phyloP scores from a whole-genome alignment of 2,888 invertebrate species.

The Parnassius glacialis region DNA sequence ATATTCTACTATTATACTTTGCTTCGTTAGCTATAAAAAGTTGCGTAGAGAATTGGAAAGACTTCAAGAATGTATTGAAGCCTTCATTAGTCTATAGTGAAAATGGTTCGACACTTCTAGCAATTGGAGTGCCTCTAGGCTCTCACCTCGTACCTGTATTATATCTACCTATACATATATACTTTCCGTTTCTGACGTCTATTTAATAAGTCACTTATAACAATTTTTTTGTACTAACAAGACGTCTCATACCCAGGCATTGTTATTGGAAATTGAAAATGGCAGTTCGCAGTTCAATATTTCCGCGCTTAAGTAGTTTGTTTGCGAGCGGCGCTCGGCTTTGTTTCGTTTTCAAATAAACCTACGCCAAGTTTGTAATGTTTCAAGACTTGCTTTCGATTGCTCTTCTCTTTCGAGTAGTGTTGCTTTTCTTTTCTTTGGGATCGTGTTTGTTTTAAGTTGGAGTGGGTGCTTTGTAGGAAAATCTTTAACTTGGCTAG shows the following conservation, averaged over 20 bases:
- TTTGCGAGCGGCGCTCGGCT: constrained; percentile 41
- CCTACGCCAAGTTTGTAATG: constrained; percentile 38
- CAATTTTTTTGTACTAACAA: constrained; percentile 35
- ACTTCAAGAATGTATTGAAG: constrained; percentile 43
- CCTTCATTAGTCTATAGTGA: constrained; percentile 51
- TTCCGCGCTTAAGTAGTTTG: constrained; percentile 56
- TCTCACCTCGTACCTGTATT: neutral
- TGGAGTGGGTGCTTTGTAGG: constrained; percentile 39
- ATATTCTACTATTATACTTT: too few relatives aligned
- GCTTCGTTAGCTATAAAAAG: too few relatives aligned
- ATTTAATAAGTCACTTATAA: constrained; percentile 40
- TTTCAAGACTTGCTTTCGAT: constrained; percentile 43
- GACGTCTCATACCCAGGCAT: constrained; percentile 33
- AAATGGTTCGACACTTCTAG: constrained; percentile 29
- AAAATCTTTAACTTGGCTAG: constrained; percentile 31
- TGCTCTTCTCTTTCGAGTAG: constrained; percentile 42
- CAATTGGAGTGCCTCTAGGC: constrained; percentile 39
- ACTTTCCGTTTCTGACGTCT: neutral
- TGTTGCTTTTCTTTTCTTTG: constrained; percentile 37
- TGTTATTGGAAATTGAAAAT: constrained; percentile 56
- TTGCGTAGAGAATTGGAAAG: too few relatives aligned
- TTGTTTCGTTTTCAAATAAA: constrained; percentile 56
- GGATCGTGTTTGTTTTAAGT: constrained; percentile 42
- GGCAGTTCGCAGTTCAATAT: constrained; percentile 45
- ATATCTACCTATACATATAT: neutral